These are phyloP conservation scores for Rotaria magnacalcarata DNA, from an alignment of 2,888 invertebrate species.

Conservation along the genomic window DNA sequence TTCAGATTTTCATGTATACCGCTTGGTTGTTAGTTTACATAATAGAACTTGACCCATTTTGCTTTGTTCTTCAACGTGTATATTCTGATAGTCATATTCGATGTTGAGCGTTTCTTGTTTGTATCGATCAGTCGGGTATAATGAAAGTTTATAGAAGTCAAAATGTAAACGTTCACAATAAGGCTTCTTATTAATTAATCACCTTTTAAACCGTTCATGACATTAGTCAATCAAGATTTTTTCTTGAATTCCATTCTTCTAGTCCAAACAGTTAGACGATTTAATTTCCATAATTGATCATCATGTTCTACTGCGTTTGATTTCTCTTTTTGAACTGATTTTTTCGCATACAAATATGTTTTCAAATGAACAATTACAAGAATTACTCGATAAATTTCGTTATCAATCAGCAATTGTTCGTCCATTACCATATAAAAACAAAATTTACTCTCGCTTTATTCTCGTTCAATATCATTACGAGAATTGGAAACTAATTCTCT, in stretches of 20 bases:
- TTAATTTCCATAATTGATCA: background rate
- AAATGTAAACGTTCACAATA: too few species aligned
- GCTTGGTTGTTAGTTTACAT: too few species aligned
- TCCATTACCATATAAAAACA: background rate
- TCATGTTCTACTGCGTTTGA: background rate
- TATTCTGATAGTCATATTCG: too few species aligned
- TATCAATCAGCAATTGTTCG: background rate
- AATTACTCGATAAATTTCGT: background rate
- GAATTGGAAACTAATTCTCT: background rate
- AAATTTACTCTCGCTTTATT: background rate
- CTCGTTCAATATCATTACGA: background rate
- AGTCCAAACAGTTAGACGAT: background rate
- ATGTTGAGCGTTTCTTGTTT: too few species aligned
- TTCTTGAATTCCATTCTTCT: background rate
- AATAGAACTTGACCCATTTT: too few species aligned
- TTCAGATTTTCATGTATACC: too few species aligned
- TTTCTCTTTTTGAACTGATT: constrained; percentile 5
- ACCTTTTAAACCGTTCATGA: too few species aligned
- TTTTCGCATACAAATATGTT: background rate
- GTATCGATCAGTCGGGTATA: too few species aligned
- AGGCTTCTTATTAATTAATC: too few species aligned
- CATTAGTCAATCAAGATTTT: background rate
- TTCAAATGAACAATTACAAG: background rate
- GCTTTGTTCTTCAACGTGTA: too few species aligned
- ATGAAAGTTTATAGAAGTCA: too few species aligned